Conservation (phyloP, 2,888 invertebrate genomes). For the Anthophora plumipes region DNA sequence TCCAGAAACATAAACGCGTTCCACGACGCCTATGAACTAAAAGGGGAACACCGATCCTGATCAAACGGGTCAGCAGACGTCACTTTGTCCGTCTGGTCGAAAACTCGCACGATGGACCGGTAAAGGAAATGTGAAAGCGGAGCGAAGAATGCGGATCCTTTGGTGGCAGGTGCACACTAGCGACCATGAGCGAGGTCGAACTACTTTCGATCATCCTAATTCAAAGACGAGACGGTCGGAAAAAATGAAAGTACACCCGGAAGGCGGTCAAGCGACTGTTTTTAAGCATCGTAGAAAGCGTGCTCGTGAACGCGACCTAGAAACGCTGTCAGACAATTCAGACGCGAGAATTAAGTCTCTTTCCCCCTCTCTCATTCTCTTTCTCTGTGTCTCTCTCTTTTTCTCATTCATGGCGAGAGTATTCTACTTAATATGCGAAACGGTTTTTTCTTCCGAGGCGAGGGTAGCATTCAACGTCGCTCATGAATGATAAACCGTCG, state of each 20-base stretch:
- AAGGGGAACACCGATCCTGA: conserved; percentile 25
- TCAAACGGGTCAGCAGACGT: conserved; percentile 22
- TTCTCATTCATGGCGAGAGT: not conserved
- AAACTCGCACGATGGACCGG: conserved; percentile 46
- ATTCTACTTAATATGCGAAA: conserved; percentile 41
- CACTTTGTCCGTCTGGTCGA: conserved; percentile 23
- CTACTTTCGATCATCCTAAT: conserved; percentile 47
- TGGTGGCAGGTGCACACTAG: conserved; percentile 6
- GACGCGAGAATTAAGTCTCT: conserved; percentile 30
- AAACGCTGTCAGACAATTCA: conserved; percentile 36
- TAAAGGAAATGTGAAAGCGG: conserved; percentile 74
- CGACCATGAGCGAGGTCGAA: not conserved
- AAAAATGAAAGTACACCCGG: conserved; percentile 56
- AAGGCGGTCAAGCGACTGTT: conserved; percentile 14
- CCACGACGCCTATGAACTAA: conserved; percentile 14
- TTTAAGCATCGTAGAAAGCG: conserved; percentile 53
- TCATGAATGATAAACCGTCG: conserved; percentile 47
- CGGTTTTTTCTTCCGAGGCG: conserved; percentile 20
- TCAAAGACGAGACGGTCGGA: conserved; percentile 8
- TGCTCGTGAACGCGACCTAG: conserved; percentile 32
- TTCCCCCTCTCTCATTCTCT: not conserved
- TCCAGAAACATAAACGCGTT: conserved; percentile 11
- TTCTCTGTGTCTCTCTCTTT: no score
- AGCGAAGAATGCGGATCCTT: conserved; percentile 69
- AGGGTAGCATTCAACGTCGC: conserved; percentile 11